These are phyloP conservation scores for Sylvietta virens DNA, from an alignment of 2,113 vertebrate genomes.

Conservation along the genomic window DNA sequence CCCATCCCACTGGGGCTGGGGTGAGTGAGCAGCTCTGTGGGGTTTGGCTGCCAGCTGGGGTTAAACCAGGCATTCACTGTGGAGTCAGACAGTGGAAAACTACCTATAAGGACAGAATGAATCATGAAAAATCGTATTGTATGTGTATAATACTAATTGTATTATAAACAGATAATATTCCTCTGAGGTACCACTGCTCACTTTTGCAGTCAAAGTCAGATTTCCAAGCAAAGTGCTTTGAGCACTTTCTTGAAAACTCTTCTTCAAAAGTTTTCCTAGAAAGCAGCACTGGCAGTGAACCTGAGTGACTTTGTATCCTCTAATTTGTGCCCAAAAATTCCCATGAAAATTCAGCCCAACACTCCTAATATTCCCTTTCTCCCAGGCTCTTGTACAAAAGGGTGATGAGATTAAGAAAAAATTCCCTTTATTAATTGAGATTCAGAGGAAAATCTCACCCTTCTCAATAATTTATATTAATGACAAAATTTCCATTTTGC, in stretches of 20 bases:
- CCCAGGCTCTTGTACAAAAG: not conserved
- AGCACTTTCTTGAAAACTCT: not conserved
- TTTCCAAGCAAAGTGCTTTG: not conserved
- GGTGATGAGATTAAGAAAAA: not conserved
- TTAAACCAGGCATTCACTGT: not conserved
- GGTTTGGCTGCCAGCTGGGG: not conserved
- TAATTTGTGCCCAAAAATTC: not conserved
- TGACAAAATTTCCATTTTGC: not conserved
- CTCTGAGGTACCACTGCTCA: not conserved
- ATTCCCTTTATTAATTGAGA: not conserved
- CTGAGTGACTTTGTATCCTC: not conserved
- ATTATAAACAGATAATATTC: not conserved
- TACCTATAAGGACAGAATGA: not conserved
- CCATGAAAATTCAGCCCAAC: not conserved
- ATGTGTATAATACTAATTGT: not conserved
- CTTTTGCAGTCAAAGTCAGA: not conserved
- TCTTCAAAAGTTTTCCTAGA: not conserved
- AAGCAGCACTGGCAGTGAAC: not conserved
- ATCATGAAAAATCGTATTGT: not conserved
- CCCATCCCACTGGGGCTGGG: not conserved
- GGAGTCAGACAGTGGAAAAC: not conserved
- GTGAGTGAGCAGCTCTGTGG: not conserved
- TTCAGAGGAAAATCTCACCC: not conserved
- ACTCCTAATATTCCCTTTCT: not conserved
- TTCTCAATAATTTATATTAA: not conserved